Base-by-base conservation (phyloP, 2,888 invertebrate species). In the Smittia sp. region DNA sequence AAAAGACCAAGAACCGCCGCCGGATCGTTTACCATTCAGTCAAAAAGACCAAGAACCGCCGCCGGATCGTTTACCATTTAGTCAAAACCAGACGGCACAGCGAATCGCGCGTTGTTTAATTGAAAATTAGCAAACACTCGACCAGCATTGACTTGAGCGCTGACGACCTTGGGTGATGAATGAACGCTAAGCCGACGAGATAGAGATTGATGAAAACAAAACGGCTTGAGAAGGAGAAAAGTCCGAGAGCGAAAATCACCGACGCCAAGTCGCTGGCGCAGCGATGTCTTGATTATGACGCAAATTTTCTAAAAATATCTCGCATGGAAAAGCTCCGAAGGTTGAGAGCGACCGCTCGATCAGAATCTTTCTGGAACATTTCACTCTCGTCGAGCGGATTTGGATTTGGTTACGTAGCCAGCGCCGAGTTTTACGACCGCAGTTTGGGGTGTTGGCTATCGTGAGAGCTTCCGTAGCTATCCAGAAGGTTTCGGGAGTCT, bases 241-340 rank as follows among this genome's bases (percentile, higher is more conserved):
- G 15, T 58, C 9, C 18, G n/a, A 46, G 25, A 25, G 15, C 32
- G 9, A 24, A 67, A 67, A 22, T n/a, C 22, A 15, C 41, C 67
- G 67, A 67, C 39, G 67, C 67, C 67, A 67, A 46, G 46, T 15
- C 22, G 46, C n/a, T n/a, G n/a, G n/a, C n/a, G n/a, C n/a, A n/a
- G n/a, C n/a, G 13, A 69, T 41, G 18, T 25, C 25, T 69, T 52
- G 15, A 69, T 69, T 41, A 69, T 69, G 69, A 69, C 69, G 69
- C 69, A 69, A 46, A 69, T 22, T 27, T 25, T 46, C 69, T 69
- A 69, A 69, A 69, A 69, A 69, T 69, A 69, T 25, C 20, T 22
- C 27, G n/a, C 24, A 46, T 69, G 52, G 52, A 52, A 69, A 69
- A 27, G 39, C 22, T 18, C 4, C 46, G 67, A 67, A 67, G 67